Evolutionary conservation across 2,797 vertebrate species (phyloP), one percentile per base, ranked within the genome.

Genomic region (Neoniphon sammara): DNA sequence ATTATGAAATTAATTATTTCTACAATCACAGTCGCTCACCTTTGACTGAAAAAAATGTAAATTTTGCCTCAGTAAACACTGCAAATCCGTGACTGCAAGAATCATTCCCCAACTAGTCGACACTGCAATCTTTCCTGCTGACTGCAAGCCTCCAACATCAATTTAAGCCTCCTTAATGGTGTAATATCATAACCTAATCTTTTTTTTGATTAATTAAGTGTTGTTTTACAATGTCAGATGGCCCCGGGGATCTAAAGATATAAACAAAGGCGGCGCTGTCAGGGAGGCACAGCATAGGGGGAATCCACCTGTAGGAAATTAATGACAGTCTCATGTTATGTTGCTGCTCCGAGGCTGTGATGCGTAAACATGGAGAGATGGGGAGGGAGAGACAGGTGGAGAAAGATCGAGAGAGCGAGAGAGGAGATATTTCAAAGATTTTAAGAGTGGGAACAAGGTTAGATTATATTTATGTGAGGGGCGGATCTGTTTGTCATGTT

Each of bases 111-210:
- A 12, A 2, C 17, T 52, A 5, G 47, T 44, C 12, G 31, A 53
- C 5, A 3, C n/a, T 25, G 6, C 25, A 46, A 15, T 18, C 50
- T 52, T 52, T 52, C 54, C 67, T 80, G 74, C 86, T 87, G 74
- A 88, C 84, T 83, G 18, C 23, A 75, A 60, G 50, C 58, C 74
- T 85, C 65, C 66, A 55, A 60, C 77, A 69, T 74, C 31, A 83
- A 71, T 84, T 79, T 77, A 57, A 72, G 76, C 69, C 70, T 57
- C 73, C 30, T 76, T 81, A 83, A 86, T 84, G 77, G 78, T 80
- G 61, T 81, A 72, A 80, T 70, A 71, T 47, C 64, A 74, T 62
- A 60, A 75, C 69, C 63, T 77, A 64, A 81, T 85, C n/a, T 70
- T 66, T 79, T 73, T 81, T 80, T 36, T 78, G 50, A 73, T 73